Conservation (phyloP, 2,888 invertebrate species). For the Ceriagrion tenellum region DNA sequence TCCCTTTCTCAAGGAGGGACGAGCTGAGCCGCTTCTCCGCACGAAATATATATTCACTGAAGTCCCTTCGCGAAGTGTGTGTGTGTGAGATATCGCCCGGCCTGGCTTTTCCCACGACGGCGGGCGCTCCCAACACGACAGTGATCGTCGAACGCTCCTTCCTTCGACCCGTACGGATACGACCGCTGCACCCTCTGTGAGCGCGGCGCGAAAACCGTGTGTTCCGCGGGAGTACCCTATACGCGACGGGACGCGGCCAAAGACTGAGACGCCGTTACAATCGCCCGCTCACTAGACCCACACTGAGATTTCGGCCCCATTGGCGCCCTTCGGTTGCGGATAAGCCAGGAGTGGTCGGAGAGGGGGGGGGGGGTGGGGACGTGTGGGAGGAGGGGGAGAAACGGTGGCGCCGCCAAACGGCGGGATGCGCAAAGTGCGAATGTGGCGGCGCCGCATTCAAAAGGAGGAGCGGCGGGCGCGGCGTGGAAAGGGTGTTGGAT, state of each 20-base stretch:
- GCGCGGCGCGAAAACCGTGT: neutral
- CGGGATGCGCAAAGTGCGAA: neutral
- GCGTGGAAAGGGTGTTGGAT: no score
- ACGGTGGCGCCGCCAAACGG: constrained; percentile 4
- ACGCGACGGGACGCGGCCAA: neutral
- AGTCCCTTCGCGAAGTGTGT: no score
- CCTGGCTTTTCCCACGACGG: no score
- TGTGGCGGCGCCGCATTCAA: neutral
- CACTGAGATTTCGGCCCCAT: constrained; percentile 31
- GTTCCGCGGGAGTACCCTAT: neutral
- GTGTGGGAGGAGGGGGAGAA: neutral
- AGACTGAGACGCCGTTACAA: neutral
- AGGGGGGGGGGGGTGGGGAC: neutral
- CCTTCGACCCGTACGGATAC: no score
- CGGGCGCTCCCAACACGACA: no score
- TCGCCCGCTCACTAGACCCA: neutral
- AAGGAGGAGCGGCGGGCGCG: neutral
- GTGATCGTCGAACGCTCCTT: no score
- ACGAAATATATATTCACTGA: neutral
- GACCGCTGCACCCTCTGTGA: neutral
- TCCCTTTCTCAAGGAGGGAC: neutral
- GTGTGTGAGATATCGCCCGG: no score
- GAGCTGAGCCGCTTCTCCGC: neutral
- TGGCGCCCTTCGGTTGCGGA: constrained; percentile 22
- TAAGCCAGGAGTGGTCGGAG: neutral